A percentile compares a stretch with the other conserved stretches of the same genome.
Conservation (phyloP, 2,113 vertebrate genomes). For the Pelodiscus sinensis region DNA sequence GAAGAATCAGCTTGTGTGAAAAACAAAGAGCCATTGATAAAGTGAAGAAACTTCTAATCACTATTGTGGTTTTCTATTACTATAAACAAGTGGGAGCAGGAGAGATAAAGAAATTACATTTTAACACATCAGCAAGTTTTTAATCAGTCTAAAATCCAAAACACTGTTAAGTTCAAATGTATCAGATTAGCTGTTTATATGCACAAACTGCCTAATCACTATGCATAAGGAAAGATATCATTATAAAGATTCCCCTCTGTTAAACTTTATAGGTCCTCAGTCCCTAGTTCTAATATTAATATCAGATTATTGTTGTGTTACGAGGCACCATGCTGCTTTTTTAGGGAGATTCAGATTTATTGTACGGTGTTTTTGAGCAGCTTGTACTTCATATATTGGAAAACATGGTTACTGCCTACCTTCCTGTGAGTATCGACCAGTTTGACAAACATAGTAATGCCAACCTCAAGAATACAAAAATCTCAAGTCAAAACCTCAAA, state of each 20-base stretch:
- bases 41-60: neutral
- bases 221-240: neutral
- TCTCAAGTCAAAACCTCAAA: neutral
- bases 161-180: neutral
- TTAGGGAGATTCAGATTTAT: neutral
- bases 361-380: neutral
- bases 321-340: neutral
- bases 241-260: rapidly evolving
- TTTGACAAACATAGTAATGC: neutral
- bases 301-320: rapidly evolving
- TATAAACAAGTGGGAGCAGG: neutral
- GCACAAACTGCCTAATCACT: neutral
- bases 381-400: neutral
- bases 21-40: neutral
- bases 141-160: neutral
- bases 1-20: neutral
- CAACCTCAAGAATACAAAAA: neutral
- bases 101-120: neutral
- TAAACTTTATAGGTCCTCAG: neutral
- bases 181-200: neutral
- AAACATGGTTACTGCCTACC: conserved; percentile 25
- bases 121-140: neutral
- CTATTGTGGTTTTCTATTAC: neutral
- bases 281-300: rapidly evolving
- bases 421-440: conserved; percentile 19